phyloP scores from a whole-genome alignment of 2,113 vertebrate species.

The Syrrhaptes paradoxus region DNA sequence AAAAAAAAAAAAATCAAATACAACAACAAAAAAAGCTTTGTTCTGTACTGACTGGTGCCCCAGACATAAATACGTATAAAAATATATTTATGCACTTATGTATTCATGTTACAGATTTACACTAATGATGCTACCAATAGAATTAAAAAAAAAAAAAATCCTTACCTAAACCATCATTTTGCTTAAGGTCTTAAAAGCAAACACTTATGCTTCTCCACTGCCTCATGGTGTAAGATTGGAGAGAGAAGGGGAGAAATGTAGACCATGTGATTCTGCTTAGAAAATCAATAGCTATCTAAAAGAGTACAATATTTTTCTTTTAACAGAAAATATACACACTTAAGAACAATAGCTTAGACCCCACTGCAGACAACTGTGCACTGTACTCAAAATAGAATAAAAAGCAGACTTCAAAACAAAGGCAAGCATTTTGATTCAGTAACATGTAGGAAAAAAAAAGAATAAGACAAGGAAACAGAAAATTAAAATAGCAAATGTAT shows the following conservation, averaged over 20 bases:
- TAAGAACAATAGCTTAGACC: background rate
- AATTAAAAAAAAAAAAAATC: background rate
- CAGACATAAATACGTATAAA: background rate
- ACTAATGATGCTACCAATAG: background rate
- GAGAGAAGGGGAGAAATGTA: background rate
- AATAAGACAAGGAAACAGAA: background rate
- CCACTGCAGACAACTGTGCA: background rate
- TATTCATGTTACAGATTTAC: background rate
- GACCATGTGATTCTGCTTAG: background rate
- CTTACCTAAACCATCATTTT: background rate
- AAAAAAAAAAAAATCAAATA: background rate
- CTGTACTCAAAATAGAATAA: background rate
- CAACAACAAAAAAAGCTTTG: background rate
- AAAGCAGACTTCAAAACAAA: background rate
- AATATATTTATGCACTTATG: background rate
- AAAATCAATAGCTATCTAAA: background rate
- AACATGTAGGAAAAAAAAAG: background rate
- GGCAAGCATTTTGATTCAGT: background rate
- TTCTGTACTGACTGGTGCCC: background rate
- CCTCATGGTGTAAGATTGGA: background rate
- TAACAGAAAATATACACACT: background rate
- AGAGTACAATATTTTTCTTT: background rate
- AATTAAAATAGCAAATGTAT: background rate
- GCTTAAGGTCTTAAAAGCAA: background rate
- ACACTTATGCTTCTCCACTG: background rate